Evolutionary conservation across 2,888 invertebrate genomes (phyloP), one percentile per base, ranked within the genome.

Genomic region (Smittia sp.): DNA sequence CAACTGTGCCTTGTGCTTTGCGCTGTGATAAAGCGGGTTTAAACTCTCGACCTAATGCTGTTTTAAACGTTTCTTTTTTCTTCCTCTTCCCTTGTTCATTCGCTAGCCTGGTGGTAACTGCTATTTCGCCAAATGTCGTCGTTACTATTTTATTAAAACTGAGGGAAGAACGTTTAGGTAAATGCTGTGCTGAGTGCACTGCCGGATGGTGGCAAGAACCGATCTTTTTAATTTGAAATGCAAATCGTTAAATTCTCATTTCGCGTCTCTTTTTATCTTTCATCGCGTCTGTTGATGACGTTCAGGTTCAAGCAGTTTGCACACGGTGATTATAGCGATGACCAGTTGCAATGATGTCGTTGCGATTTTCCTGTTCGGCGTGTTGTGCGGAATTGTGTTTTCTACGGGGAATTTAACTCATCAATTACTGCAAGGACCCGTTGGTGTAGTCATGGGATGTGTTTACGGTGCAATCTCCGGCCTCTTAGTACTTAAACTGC

Each of bases 81-180:
- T 22, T 24, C 13, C 20, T 32, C 27, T 24, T 68, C 25, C 11
- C 65, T 7, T 65, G 65, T 65, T 27, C 24, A 58, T 58, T 65
- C 32, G 1, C 1, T 76, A 88, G 88, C 39, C 84, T 88, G 77
- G 84, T 87, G 2, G 79, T 89, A 76, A 87, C 88, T 18, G 90
- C 90, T 2, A 89, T 91, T 0, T 89, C 89, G 0, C 90, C 90
- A 0, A 91, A 91, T 75, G 90, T 91, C 39, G 88, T 90, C 62
- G 90, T 91, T 20, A 90, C 90, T 0, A 85, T 87, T 11, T 84
- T 91, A 80, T 82, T 91, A 20, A 80, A 83, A 74, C 81, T 90
- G 20, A 85, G 88, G 78, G 87, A 88, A 75, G 81, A 82, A 75
- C 80, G 80, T 25, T 77, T 83, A 73, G 73, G 72, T 72, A 62